Evolutionary conservation across 2,113 vertebrate genomes (phyloP).

Genomic region (Hydrolagus affinis): DNA sequence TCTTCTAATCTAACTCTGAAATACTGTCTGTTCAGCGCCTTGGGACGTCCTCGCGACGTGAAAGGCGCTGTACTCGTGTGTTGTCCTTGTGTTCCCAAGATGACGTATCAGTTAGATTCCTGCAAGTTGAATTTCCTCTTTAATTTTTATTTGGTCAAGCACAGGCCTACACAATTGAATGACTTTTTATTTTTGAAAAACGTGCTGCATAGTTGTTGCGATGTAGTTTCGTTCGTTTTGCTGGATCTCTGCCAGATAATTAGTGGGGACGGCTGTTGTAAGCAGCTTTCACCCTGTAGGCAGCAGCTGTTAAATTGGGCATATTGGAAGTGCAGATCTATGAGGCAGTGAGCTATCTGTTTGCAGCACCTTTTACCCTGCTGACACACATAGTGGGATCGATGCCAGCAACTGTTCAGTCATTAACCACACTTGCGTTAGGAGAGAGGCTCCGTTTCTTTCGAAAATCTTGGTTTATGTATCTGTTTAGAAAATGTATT

Average conservation of each 20-base stretch:
- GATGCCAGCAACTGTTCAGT: not conserved
- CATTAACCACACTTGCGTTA: too few species aligned
- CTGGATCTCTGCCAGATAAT: conserved; percentile 20
- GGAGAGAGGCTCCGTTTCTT: too few species aligned
- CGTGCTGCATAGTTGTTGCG: not conserved
- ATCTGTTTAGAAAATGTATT: too few species aligned
- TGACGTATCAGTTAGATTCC: too few species aligned
- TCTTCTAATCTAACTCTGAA: too few species aligned
- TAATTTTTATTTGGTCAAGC: too few species aligned
- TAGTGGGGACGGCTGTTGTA: not conserved
- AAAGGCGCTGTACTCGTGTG: too few species aligned
- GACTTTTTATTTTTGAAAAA: not conserved
- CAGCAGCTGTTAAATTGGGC: not conserved
- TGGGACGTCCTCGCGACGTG: too few species aligned
- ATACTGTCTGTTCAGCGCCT: too few species aligned
- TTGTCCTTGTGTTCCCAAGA: too few species aligned
- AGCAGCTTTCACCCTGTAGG: not conserved
- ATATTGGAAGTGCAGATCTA: not conserved
- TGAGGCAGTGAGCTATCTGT: not conserved
- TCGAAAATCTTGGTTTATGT: too few species aligned
- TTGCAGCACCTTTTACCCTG: not conserved
- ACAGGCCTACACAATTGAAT: not conserved
- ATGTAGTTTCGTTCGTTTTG: not conserved
- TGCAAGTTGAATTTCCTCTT: too few species aligned
- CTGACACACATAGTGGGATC: not conserved